A percentile compares a stretch with the other conserved stretches of the same genome.
These are phyloP conservation scores for Drosophila ogumai DNA, from an alignment of 1,140 invertebrate species.

Conservation along the genomic window DNA sequence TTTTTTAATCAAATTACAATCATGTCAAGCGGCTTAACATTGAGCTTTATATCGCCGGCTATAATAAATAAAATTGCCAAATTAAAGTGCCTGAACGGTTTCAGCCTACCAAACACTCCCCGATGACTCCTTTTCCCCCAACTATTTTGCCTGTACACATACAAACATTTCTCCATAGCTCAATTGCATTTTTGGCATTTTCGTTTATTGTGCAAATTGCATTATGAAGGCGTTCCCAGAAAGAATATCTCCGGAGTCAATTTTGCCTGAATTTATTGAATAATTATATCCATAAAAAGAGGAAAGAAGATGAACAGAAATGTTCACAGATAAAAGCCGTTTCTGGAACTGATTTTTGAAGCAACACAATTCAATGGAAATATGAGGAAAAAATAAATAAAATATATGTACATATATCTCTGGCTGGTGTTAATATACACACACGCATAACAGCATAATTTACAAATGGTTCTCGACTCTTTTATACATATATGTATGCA, in stretches of 20 bases:
- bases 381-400: background rate
- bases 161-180: slow-evolving; percentile 10
- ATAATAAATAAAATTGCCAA: slow-evolving; percentile 51
- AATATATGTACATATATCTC: slow-evolving; percentile 5
- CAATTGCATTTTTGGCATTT: slow-evolving; percentile 46
- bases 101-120: slow-evolving; percentile 14
- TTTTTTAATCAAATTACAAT: background rate
- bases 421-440: slow-evolving; percentile 48
- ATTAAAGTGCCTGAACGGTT: slow-evolving; percentile 39
- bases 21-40: slow-evolving; percentile 7
- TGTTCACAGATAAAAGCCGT: background rate
- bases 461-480: slow-evolving; percentile 41
- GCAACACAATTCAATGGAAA: slow-evolving; percentile 9
- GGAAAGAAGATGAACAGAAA: background rate
- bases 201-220: slow-evolving; percentile 48
- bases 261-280: background rate
- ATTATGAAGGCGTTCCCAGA: slow-evolving; percentile 15
- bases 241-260: background rate
- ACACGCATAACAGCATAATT: slow-evolving; percentile 55
- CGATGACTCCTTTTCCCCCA: background rate
- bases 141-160: background rate
- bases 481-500: slow-evolving; percentile 17
- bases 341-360: slow-evolving; percentile 11
- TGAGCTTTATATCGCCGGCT: slow-evolving; percentile 23
- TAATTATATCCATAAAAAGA: slow-evolving; percentile 1